Base-by-base conservation (phyloP, 2,113 vertebrate genomes). In the Syngnathoides biaculeatus region DNA sequence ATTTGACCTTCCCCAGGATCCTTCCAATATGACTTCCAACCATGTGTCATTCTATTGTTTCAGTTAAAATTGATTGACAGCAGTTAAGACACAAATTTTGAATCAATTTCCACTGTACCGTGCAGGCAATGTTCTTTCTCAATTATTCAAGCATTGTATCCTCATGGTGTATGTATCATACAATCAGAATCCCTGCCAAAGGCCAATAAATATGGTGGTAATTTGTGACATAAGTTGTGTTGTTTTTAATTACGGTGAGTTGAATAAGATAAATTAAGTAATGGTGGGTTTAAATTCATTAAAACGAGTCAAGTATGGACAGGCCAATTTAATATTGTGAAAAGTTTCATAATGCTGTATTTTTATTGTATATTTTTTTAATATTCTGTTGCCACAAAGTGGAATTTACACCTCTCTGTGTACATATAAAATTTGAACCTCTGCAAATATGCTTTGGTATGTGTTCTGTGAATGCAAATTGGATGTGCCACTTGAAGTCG, bases 61-160 rank as follows among this genome's bases (percentile, higher is more conserved):
- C 8, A 17, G n/a, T 24, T 42, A 62, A 24, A 12, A 57, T 62
- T 42, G 39, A 24, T 62, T 62, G 60, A 62, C 39, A 42, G 38
- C 39, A 17, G 52, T n/a, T 42, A 42, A 42, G 58, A 40, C 30
- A 35, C 58, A 60, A 40, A 35, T 19, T 35, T 42, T 14, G 22
- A 62, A 42, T 62, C 60, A 43, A 57, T 57, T 30, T 57, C 55
- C 26, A 57, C 15, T 57, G 12, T 57, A 57, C 55, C 8, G 26
- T 57, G 26, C 13, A 57, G 55, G 26, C 55, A 30, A 57, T 15
- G 30, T 15, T 55, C 14, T 27, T 30, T 57, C 15, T 27, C 55
- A 57, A 17, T 30, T 15, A 56, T 27, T 56, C 24, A 57, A 30
- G 55, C 6, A 57, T 15, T 5, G n/a, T 24, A 22, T 11, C n/a